Base-by-base conservation (phyloP, 2,888 invertebrate genomes). In the Megalurothrips usitatus region DNA sequence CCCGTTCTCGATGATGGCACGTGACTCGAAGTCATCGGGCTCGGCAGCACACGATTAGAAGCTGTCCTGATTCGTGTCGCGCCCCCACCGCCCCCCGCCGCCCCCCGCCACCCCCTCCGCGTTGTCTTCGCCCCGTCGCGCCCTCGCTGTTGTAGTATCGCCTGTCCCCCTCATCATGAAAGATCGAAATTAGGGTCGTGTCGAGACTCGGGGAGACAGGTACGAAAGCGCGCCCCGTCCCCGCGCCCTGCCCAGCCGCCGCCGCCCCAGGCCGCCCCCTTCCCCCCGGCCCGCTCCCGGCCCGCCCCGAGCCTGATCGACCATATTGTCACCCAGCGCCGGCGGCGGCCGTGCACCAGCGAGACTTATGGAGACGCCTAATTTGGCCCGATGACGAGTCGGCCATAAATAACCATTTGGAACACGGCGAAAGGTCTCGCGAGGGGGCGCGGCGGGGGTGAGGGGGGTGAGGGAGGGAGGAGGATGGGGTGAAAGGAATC, bases 121-220 rank as follows among this genome's bases (percentile, higher is more conserved):
- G 14, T 19, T 52, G 12, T 19, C 52, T 19, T 19, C 52, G 19
- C 52, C 52, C 52, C 52, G 14, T 52, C 19, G 12, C 52, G 19
- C 58, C 58, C 58, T 4, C 14, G 19, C 58, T 19, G 34, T 43
- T 19, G 34, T 43, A 43, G 34, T 43, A 43, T 43, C 2, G 34
- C 34, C 34, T 19, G 58, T 75, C 68, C 26, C 68, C 68, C 68
- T 75, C 68, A 75, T 75, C 68, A 75, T 75, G 68, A 75, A 75
- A 75, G 68, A 75, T 75, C 68, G 68, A 75, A 75, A 75, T 75
- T 75, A 75, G 68, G 68, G 68, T 75, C 68, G 68, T 9, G 34
- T 43, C 34, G 34, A 43, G 34, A 43, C 34, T 43, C 58, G 58
- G 68, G 68, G 68, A 75, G 68, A 75, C 68, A 75, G 68, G 68